Base-by-base conservation (phyloP, 2,888 invertebrate species). In the Tetropium fuscum region DNA sequence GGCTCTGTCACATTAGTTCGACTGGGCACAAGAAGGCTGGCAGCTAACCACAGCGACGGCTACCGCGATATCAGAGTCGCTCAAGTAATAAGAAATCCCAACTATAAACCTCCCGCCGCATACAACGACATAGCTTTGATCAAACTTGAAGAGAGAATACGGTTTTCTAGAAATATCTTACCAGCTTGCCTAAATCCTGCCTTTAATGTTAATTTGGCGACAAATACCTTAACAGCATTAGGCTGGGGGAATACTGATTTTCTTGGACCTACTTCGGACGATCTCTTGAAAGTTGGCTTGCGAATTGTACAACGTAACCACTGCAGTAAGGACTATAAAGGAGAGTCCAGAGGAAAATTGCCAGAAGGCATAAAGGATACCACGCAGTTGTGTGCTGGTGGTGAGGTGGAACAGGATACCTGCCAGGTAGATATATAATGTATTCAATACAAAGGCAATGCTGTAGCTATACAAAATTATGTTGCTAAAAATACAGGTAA, bases 51-150 rank as follows among this genome's bases (percentile, higher is more conserved):
- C 11, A 15, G 13, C 1, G 4, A n/a, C 20, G 5, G 2, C n/a
- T 15, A 48, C 22, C 16, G 13, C 2, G 48, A 48, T 15, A 8
- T 48, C 8, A 20, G n/a, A 10, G 30, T 48, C 8, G 20, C 18
- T n/a, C 11, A 22, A 15, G 10, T 22, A 18, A 36, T 36, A 2
- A 11, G 2, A 11, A 6, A 48, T 8, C 36, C 48, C 1, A 15
- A 36, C 15, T 48, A 48, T 25, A 16, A 22, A 3, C 2, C 48
- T 10, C 25, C 22, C 4, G 10, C 22, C 11, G 13, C 48, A 0
- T 48, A 48, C 15, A 48, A 48, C 36, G 48, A 48, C 22, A 48
- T 48, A 48, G 48, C 48, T 48, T 15, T 48, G 22, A 7, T 48
- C 8, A 48, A 36, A 20, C 48, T 48, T 5, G 22, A 36, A 22